phyloP scores from a whole-genome alignment of 2,113 vertebrate genomes.

The Picathartes gymnocephalus region DNA sequence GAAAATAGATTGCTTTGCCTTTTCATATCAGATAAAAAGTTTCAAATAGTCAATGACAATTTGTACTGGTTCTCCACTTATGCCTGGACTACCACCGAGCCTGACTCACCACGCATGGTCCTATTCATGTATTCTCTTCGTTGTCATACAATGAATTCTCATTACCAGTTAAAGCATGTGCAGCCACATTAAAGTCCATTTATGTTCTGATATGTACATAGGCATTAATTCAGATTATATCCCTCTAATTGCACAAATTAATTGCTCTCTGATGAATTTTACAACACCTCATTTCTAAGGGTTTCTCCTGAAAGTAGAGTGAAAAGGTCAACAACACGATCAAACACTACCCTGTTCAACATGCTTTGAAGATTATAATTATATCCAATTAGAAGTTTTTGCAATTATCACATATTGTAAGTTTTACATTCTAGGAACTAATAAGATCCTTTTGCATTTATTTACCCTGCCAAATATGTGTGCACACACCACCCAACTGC shows the following conservation, averaged over 20 bases:
- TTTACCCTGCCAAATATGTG: neutral
- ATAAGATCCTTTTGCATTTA: slow-evolving; percentile 44
- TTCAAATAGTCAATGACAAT: neutral
- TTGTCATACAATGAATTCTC: neutral
- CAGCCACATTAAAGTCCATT: slow-evolving; percentile 32
- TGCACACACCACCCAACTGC: neutral
- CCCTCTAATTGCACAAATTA: slow-evolving; percentile 67
- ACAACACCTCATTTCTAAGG: slow-evolving; percentile 56
- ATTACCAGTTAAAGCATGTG: neutral
- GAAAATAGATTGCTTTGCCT: neutral
- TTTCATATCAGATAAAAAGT: neutral
- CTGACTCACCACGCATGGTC: neutral
- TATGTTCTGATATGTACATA: slow-evolving; percentile 20
- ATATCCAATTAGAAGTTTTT: slow-evolving; percentile 65
- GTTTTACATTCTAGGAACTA: slow-evolving; percentile 57
- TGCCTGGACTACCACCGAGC: neutral
- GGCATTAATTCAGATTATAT: slow-evolving; percentile 47
- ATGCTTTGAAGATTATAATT: slow-evolving; percentile 71
- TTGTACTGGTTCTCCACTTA: neutral
- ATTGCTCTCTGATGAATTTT: slow-evolving; percentile 69
- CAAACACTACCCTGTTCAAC: slow-evolving; percentile 56
- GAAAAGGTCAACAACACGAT: slow-evolving; percentile 68
- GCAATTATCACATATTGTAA: slow-evolving; percentile 60
- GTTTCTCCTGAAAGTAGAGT: slow-evolving; percentile 25
- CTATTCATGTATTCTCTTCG: neutral